Conservation (phyloP, 2,797 vertebrate species). For the Tragelaphus oryx region DNA sequence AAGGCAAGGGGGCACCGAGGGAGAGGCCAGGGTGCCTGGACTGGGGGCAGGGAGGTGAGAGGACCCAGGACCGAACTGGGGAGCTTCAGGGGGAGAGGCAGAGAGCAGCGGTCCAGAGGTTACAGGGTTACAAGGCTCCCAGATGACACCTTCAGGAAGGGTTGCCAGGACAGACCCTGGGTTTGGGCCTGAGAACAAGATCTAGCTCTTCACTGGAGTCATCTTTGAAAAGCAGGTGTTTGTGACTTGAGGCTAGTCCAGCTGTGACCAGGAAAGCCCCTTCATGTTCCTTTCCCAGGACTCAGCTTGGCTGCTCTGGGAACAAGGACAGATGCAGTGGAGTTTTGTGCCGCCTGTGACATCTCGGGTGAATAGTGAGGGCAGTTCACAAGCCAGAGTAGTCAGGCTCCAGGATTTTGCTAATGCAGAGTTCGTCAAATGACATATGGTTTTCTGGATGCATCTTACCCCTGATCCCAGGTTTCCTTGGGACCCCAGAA, state of each 20-base stretch:
- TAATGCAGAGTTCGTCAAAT: background rate
- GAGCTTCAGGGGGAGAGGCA: background rate
- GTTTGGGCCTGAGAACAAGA: background rate
- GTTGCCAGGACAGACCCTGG: background rate
- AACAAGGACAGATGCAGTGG: background rate
- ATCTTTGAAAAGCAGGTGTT: background rate
- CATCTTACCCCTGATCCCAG: background rate
- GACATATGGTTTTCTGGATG: background rate
- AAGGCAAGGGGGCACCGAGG: background rate
- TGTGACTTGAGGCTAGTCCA: background rate
- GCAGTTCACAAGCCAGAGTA: background rate
- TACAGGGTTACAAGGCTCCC: background rate
- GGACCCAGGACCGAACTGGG: background rate
- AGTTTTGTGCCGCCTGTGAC: background rate
- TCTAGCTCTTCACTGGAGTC: background rate
- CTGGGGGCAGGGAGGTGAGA: background rate
- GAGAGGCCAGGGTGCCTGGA: background rate
- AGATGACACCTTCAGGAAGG: background rate
- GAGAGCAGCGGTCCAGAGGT: background rate
- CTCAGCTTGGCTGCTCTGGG: background rate
- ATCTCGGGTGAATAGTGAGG: background rate
- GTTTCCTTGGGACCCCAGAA: background rate
- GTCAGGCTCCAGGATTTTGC: background rate
- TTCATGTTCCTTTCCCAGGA: background rate
- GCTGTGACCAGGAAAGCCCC: background rate